Conservation (phyloP, 2,888 invertebrate genomes). For the Orchestes rusci region DNA sequence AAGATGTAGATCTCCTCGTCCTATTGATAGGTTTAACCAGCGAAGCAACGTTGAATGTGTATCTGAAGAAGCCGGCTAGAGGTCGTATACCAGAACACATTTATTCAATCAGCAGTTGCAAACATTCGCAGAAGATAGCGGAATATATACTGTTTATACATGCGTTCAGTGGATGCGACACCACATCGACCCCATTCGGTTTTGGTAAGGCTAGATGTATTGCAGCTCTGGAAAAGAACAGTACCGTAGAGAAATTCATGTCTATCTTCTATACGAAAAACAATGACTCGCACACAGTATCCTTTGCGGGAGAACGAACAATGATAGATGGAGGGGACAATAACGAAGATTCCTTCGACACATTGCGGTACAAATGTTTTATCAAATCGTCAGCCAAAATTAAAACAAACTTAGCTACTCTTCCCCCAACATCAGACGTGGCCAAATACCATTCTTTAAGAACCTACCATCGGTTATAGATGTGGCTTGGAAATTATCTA, state of each 20-base stretch:
- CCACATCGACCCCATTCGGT: slow-evolving; percentile 31
- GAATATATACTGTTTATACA: slow-evolving; percentile 11
- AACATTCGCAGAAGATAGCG: background rate
- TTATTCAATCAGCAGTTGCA: background rate
- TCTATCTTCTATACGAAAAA: slow-evolving; percentile 12
- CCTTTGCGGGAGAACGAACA: too few relatives aligned
- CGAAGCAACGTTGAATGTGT: background rate
- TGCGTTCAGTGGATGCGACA: slow-evolving; percentile 23
- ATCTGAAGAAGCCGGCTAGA: background rate
- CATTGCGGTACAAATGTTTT: background rate
- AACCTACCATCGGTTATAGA: too few relatives aligned
- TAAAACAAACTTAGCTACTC: background rate
- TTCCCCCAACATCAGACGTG: too few relatives aligned
- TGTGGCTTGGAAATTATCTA: too few relatives aligned
- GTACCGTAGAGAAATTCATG: slow-evolving; percentile 31
- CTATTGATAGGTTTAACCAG: slow-evolving; percentile 25
- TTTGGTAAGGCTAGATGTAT: slow-evolving; percentile 29
- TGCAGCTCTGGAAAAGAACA: slow-evolving; percentile 30
- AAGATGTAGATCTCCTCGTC: slow-evolving; percentile 36
- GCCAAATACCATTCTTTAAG: too few relatives aligned
- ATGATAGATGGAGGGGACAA: too few relatives aligned
- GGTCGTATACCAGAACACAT: background rate
- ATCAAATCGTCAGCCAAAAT: too few relatives aligned
- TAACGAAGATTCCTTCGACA: slow-evolving; percentile 24
- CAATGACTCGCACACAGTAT: too few relatives aligned